Evolutionary conservation across 1,140 invertebrate genomes (phyloP), one percentile per base, ranked within the genome.

Genomic region (Hyles euphorbiae): DNA sequence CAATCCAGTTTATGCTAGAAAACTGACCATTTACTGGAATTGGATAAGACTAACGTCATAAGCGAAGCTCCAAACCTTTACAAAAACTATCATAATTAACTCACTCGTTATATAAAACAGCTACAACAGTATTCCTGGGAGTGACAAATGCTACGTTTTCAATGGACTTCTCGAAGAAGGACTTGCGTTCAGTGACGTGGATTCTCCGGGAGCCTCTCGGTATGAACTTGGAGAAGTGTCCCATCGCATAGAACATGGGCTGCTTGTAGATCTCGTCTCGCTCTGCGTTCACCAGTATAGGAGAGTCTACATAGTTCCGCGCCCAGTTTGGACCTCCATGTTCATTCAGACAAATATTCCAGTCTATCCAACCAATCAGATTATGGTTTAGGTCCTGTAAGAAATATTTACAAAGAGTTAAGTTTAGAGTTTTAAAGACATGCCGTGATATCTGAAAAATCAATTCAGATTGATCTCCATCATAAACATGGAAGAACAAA

Each of bases 201-300:
- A 92, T 88, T 53, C 92, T 90, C 3, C 79, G 59, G 0, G 95
- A 95, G 40, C 89, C 91, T 56, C 89, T 88, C 0, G 91, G 89
- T 7, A 97, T 77, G 72, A 96, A 96, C 89, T 95, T 96, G 48
- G 95, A 95, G 65, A 98, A 95, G 83, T 98, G 97, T 1, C 93
- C 95, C 64, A 98, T 87, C 1, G 91, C 93, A 85, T 98, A 98
- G 78, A 92, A 98, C 90, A 95, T 95, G 0, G 96, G 96, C 69
- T 98, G 95, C 74, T 97, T 97, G 73, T 95, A 94, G 71, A 97
- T 96, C 78, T 95, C 92, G 5, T 87, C 75, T 2, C 68, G 72
- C 8, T 83, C 81, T 0, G 90, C 79, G 70, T 95, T 93, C 0
- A 96, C 92, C 57, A 98, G 92, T 46, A 98, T 92, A 1, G 96